Evolutionary conservation across 2,888 invertebrate genomes (phyloP).

Genomic region (Calephelis perditalis): DNA sequence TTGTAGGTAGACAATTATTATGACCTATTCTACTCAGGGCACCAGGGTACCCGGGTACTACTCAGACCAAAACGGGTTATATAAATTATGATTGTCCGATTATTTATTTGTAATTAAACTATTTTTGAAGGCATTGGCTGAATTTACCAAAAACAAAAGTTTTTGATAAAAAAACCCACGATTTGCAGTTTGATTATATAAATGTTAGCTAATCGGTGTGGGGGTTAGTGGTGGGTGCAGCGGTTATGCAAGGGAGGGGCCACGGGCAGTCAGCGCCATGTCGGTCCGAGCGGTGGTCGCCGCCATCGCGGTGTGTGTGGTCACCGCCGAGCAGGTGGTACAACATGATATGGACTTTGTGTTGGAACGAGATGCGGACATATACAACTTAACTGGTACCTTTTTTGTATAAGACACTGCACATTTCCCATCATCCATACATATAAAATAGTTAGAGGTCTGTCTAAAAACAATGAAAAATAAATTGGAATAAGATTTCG

Average conservation of each 20-base stretch:
- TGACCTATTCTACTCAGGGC: too few relatives aligned
- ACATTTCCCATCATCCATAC: too few relatives aligned
- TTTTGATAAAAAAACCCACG: neutral
- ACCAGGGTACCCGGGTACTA: too few relatives aligned
- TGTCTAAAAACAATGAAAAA: too few relatives aligned
- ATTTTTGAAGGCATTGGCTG: too few relatives aligned
- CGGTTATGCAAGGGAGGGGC: neutral
- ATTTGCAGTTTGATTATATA: conserved; percentile 4
- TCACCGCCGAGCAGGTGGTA: neutral
- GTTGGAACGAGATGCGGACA: conserved; percentile 8
- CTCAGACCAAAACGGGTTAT: too few relatives aligned
- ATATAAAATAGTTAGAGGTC: too few relatives aligned
- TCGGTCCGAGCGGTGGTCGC: conserved; percentile 2
- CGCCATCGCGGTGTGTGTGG: neutral
- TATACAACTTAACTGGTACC: conserved; percentile 9
- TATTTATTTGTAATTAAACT: too few relatives aligned
- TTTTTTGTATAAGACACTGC: neutral
- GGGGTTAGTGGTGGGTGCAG: conserved; percentile 1
- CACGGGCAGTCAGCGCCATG: conserved; percentile 1
- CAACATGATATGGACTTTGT: neutral
- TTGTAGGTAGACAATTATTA: too few relatives aligned
- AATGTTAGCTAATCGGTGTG: conserved; percentile 4
- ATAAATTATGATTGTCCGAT: too few relatives aligned
- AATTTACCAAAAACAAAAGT: too few relatives aligned
- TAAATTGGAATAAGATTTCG: too few relatives aligned